phyloP scores from a whole-genome alignment of 2,797 vertebrate species.

The Amphiprion clarkii region DNA sequence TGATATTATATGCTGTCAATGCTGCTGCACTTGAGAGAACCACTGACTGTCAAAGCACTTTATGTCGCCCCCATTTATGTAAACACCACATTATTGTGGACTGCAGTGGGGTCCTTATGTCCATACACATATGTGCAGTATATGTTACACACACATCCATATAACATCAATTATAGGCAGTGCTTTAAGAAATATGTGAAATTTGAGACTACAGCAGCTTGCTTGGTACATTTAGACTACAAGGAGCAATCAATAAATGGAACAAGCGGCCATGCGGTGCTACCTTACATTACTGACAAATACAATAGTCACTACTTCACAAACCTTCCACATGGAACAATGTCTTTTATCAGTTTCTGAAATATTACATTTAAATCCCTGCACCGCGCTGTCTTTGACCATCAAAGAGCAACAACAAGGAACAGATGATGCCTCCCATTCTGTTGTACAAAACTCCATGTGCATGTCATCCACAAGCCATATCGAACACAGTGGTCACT shows the following conservation, averaged over 20 bases:
- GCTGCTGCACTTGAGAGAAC: constrained; percentile 27
- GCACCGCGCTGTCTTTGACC: constrained; percentile 7
- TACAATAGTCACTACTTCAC: constrained; percentile 38
- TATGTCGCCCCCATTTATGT: constrained; percentile 20
- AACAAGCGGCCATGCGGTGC: constrained; percentile 48
- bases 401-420: constrained; percentile 38
- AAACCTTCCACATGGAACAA: constrained; percentile 26
- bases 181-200: constrained; percentile 45
- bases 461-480: constrained; percentile 35
- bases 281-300: constrained; percentile 44
- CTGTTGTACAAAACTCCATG: constrained; percentile 28
- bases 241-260: constrained; percentile 46
- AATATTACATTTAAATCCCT: constrained; percentile 16
- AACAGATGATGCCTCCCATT: constrained; percentile 32
- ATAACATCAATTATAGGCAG: constrained; percentile 25
- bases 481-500: constrained; percentile 39
- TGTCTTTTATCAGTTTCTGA: constrained; percentile 11
- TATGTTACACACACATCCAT: constrained; percentile 41
- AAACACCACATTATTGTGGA: constrained; percentile 25
- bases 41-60: constrained; percentile 36
- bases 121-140: constrained; percentile 10
- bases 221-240: constrained; percentile 38
- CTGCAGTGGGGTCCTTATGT: constrained; percentile 1
- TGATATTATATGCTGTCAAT: constrained; percentile 33
- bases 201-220: constrained; percentile 57